Evolutionary conservation across 2,113 vertebrate species (phyloP), one percentile per base, ranked within the genome.

Genomic region (Centrocercus urophasianus): DNA sequence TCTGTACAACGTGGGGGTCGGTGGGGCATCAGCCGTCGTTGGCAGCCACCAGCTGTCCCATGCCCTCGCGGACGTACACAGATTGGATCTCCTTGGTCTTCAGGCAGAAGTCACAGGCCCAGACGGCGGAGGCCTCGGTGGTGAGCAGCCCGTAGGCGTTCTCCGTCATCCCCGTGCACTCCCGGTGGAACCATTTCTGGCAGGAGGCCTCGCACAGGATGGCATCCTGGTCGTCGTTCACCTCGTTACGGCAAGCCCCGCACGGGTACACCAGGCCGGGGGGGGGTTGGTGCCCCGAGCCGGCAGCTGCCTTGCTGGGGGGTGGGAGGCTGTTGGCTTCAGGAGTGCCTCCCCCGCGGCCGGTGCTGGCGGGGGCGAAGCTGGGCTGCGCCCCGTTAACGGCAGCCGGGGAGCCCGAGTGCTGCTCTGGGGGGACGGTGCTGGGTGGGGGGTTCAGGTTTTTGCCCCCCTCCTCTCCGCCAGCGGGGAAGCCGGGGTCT

Each of bases 61-160:
- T 96, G 90, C 98, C 98, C 97, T 99, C 99, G 2, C 99, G 98
- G 88, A 99, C 98, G 83, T 99, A 99, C 74, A 99, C 99, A 0
- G 99, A 99, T 95, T 99, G 99, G 93, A 99, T 99, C 98, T 99
- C 99, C 98, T 99, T 99, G n/a, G 98, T 99, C 96, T 99, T 99
- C 92, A 99, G 99, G 97, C 99, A 99, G 96, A 99, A 99, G 82
- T 99, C 99, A 2, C 99, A 99, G 96, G 99, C 99, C 99, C 99
- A 99, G 43, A 99, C 99, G 0, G 99, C 99, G 0, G 99, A 98
- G 24, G 98, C 98, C 97, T 99, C 99, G 0, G 98, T 98, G 95
- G 99, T 99, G 93, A 99, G 98, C 93, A 99, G 97, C 85, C 99
- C 99, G 0, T 99, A 99, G 25, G 99, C 99, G 0, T 98, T 99